phyloP scores from a whole-genome alignment of 2,797 vertebrate genomes.

The Clarias pachynema region DNA sequence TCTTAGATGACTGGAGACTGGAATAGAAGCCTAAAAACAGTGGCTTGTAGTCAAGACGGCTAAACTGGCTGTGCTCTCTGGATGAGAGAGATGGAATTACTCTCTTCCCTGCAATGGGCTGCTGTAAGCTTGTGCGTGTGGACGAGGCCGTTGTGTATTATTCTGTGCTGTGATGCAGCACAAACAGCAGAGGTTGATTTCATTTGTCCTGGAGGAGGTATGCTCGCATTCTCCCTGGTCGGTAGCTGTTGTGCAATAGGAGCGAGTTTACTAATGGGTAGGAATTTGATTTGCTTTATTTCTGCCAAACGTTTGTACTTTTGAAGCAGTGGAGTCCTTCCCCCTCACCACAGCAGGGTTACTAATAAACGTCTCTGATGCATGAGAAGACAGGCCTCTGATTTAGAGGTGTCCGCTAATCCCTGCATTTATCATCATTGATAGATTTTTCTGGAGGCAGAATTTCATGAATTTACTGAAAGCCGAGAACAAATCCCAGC shows the following conservation, averaged over 20 bases:
- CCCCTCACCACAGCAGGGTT: not conserved
- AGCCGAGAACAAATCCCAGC: slow-evolving; percentile 4
- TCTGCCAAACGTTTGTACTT: not conserved
- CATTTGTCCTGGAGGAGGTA: not conserved
- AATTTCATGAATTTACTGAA: not conserved
- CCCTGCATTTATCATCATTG: not conserved
- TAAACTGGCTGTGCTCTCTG: not conserved
- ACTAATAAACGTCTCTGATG: not conserved
- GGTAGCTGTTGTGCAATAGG: not conserved
- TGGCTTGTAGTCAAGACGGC: not conserved
- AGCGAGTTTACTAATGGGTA: not conserved
- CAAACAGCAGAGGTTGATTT: not conserved
- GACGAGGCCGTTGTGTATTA: not conserved
- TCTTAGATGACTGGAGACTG: not conserved
- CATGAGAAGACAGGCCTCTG: not conserved
- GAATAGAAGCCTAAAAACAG: not conserved
- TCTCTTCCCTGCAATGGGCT: not conserved
- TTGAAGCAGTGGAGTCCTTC: not conserved
- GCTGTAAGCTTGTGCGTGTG: not conserved
- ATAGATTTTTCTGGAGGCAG: not conserved
- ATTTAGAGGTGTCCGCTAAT: not conserved
- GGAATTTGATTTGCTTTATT: not conserved
- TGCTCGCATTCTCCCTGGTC: no score
- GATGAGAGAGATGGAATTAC: not conserved
- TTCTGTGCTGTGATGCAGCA: not conserved